Conservation (phyloP, 2,888 invertebrate genomes). For the Platycnemis pennipes region DNA sequence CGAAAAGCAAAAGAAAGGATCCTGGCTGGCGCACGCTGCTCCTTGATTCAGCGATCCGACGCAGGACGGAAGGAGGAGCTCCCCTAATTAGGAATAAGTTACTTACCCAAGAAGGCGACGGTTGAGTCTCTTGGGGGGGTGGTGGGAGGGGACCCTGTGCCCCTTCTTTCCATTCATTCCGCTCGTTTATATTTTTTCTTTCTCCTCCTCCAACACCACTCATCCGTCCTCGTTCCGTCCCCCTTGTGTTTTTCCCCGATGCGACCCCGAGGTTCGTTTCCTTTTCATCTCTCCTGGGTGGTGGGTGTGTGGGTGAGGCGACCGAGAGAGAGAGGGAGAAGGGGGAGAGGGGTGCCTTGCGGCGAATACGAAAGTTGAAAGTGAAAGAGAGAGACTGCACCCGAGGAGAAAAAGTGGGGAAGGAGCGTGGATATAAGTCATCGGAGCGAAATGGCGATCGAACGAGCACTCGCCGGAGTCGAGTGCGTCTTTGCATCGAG, state of each 20-base stretch:
- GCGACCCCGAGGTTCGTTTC: neutral
- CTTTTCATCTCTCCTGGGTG: neutral
- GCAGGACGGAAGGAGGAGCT: no score
- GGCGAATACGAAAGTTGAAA: neutral
- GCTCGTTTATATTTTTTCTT: neutral
- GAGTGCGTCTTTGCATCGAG: neutral
- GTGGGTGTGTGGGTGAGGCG: no score
- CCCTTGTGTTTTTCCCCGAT: neutral
- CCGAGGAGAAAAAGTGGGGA: neutral
- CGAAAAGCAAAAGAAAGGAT: no score
- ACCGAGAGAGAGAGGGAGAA: no score
- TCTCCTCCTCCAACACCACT: neutral
- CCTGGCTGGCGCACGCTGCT: no score
- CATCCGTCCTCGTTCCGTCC: neutral
- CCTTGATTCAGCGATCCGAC: conserved; percentile 33
- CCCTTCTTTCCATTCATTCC: neutral
- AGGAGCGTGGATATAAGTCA: neutral
- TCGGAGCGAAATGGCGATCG: conserved; percentile 13
- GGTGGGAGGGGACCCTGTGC: neutral
- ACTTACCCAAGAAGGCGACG: conserved; percentile 8
- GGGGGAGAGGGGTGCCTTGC: no score
- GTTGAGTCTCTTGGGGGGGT: neutral
- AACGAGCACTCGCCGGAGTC: neutral
- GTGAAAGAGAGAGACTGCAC: neutral
- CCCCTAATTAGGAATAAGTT: conserved; percentile 25